phyloP scores from a whole-genome alignment of 2,888 invertebrate genomes.

The Amiota mariae region DNA sequence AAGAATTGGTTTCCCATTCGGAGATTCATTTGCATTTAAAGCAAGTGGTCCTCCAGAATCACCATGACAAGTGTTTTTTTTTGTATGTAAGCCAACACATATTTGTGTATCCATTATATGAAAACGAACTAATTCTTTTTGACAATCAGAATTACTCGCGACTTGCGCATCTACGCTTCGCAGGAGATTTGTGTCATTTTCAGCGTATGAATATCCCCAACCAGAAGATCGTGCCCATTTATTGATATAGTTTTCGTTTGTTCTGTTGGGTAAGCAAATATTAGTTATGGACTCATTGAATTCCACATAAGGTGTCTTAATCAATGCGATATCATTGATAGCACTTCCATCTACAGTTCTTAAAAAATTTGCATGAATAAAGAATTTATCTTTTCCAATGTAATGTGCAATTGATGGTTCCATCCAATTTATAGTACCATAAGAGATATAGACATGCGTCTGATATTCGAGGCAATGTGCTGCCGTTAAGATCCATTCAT shows the following conservation, averaged over 20 bases:
- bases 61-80: not conserved
- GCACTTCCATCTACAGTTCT: not conserved
- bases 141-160: not conserved
- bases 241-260: not conserved
- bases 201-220: not conserved
- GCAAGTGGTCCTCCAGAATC: no score
- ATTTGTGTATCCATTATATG: not conserved
- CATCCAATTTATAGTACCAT: not conserved
- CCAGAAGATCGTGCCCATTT: not conserved
- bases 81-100: not conserved
- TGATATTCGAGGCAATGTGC: not conserved
- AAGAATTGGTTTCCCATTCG: not conserved
- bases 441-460: not conserved
- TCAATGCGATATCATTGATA: not conserved
- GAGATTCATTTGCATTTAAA: no score
- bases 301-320: not conserved
- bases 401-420: not conserved
- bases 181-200: not conserved
- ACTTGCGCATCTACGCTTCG: not conserved
- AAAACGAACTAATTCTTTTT: no score
- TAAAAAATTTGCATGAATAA: not conserved
- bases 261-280: not conserved
- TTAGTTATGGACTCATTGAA: not conserved
- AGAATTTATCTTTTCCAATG: not conserved
- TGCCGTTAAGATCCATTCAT: not conserved